A percentile compares a stretch with the other conserved stretches of the same genome.
phyloP scores from a whole-genome alignment of 2,797 vertebrate genomes.

The Sandelia bainsii region DNA sequence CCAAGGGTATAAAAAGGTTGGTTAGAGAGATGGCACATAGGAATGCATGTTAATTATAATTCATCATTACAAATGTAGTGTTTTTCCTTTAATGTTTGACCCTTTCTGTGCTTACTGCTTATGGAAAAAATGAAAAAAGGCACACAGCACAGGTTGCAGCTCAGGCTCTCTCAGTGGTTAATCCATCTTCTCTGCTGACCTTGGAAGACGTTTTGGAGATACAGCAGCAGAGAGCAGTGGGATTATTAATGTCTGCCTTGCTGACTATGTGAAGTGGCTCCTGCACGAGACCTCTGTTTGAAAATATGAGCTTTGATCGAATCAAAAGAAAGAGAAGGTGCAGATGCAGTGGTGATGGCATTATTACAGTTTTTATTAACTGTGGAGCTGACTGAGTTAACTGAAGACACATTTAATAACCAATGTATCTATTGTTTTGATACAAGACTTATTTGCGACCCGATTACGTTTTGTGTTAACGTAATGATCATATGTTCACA shows the following conservation, averaged over 20 bases:
- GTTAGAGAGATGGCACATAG: too few relatives aligned
- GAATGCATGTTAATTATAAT: not conserved
- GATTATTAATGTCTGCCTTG: conserved; percentile 7
- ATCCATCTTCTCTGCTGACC: conserved; percentile 8
- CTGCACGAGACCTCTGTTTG: conserved; percentile 7
- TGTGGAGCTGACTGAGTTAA: too few relatives aligned
- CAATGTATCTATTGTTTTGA: too few relatives aligned
- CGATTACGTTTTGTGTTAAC: too few relatives aligned
- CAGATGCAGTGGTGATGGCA: not conserved
- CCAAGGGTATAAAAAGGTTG: too few relatives aligned
- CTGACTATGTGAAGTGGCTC: conserved; percentile 1
- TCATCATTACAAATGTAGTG: too few relatives aligned
- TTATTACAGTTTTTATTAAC: too few relatives aligned
- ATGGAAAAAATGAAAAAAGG: not conserved
- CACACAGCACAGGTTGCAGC: not conserved
- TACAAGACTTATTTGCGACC: too few relatives aligned
- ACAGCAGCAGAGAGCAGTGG: not conserved
- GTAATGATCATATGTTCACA: too few relatives aligned
- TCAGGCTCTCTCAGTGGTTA: not conserved
- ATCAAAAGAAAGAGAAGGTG: not conserved
- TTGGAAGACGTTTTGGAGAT: conserved; percentile 19
- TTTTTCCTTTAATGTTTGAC: not conserved
- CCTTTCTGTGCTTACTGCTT: not conserved
- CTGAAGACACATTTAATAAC: too few relatives aligned
- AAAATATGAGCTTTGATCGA: conserved; percentile 4